Percentiles rank a stretch among this genome's conserved stretches.
Evolutionary conservation across 2,888 invertebrate species (phyloP).

Genomic region (Drosophila siamana): DNA sequence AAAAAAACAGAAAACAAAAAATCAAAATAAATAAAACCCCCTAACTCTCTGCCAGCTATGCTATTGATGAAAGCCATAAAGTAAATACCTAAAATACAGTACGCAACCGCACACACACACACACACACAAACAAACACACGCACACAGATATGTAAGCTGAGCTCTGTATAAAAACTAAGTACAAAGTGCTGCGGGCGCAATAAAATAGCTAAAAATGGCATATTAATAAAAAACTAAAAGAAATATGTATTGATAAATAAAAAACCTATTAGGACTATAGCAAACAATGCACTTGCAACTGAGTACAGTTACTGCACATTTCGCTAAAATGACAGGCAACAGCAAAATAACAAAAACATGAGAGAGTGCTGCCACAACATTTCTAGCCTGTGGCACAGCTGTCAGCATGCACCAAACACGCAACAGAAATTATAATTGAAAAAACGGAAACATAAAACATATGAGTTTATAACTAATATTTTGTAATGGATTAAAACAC

Average conservation of each 20-base stretch:
- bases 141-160: background rate
- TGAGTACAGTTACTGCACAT: background rate
- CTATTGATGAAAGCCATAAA: constrained; percentile 61
- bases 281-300: background rate
- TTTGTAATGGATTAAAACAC: no score
- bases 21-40: background rate
- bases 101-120: background rate
- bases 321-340: background rate
- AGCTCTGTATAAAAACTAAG: constrained; percentile 8
- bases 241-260: constrained; percentile 14
- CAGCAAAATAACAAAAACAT: no score
- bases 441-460: no score
- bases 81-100: constrained; percentile 57
- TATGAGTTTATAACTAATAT: no score
- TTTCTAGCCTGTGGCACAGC: background rate
- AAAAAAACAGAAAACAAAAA: background rate
- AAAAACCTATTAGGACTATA: constrained; percentile 9
- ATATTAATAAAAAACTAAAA: constrained; percentile 34
- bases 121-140: constrained; percentile 12
- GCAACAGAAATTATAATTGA: no score
- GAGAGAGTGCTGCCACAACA: background rate
- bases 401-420: no score
- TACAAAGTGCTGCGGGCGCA: constrained; percentile 24
- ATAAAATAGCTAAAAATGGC: constrained; percentile 26
- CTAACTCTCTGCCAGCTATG: constrained; percentile 14